Percentiles rank a stretch among this genome's conserved stretches.
phyloP scores from a whole-genome alignment of 2,797 vertebrate genomes.

The Pagetopsis macropterus region DNA sequence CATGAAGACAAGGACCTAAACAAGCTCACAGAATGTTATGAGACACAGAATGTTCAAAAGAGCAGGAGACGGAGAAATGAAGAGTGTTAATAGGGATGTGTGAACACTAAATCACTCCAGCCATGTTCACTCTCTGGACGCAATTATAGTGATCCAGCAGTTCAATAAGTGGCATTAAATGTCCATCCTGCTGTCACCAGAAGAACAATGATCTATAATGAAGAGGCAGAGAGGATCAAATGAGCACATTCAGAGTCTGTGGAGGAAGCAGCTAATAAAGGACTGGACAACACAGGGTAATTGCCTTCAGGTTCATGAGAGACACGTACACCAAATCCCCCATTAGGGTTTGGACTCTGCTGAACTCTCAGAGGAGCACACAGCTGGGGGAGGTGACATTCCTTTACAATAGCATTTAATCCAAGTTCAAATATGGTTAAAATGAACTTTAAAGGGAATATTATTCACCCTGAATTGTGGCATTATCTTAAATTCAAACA shows the following conservation, averaged over 20 bases:
- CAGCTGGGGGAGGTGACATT: background rate
- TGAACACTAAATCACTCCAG: background rate
- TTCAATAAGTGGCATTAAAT: conserved; percentile 6
- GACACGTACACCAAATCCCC: background rate
- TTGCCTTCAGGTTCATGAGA: conserved; percentile 2
- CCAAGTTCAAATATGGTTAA: conserved; percentile 16
- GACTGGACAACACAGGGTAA: no score
- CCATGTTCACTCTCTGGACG: background rate
- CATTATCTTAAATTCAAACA: conserved; percentile 29
- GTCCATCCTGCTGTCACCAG: conserved; percentile 2
- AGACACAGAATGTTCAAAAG: background rate
- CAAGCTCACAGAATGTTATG: no score
- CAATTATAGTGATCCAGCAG: conserved; percentile 5
- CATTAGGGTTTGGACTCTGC: background rate
- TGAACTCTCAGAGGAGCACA: conserved; percentile 2
- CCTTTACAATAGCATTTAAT: background rate
- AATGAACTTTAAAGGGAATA: background rate
- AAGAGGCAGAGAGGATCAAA: background rate
- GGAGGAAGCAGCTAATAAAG: conserved; percentile 23
- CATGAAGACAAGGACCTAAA: no score
- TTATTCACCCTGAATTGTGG: background rate
- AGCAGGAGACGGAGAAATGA: background rate
- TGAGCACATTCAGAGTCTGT: background rate
- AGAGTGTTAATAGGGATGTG: no score
- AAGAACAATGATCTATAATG: background rate